These are phyloP conservation scores for Epinephelus malabaricus DNA, from an alignment of 2,797 vertebrate species.

Conservation along the genomic window DNA sequence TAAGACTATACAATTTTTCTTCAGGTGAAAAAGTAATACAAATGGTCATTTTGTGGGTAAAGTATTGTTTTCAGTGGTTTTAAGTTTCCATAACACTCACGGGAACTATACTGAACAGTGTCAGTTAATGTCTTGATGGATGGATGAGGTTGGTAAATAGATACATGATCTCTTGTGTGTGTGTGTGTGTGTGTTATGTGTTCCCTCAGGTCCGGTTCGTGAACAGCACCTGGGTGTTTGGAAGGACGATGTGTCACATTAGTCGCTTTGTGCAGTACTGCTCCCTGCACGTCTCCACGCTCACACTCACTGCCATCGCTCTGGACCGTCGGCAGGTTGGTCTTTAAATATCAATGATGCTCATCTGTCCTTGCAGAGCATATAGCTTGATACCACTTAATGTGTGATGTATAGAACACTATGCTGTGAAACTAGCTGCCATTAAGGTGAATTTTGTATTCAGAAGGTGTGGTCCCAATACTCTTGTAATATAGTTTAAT, in stretches of 20 bases:
- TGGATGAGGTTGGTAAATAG: neutral
- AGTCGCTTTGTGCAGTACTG: conserved; percentile 97
- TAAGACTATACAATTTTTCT: too few species aligned
- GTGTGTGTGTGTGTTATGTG: conserved; percentile 28
- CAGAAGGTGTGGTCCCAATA: neutral
- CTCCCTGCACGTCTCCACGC: conserved; percentile 93
- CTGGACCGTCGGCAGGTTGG: conserved; percentile 94
- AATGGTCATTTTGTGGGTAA: too few species aligned
- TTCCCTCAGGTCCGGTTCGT: conserved; percentile 91
- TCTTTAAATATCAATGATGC: neutral
- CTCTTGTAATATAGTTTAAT: neutral
- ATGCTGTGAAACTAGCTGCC: neutral
- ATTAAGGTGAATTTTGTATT: neutral
- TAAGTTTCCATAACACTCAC: neutral
- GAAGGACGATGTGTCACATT: conserved; percentile 94
- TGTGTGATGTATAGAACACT: neutral
- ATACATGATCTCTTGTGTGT: neutral
- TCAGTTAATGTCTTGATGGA: neutral
- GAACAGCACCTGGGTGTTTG: conserved; percentile 95
- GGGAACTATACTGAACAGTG: neutral
- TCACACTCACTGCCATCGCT: conserved; percentile 94
- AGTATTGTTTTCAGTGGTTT: too few species aligned
- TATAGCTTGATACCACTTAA: neutral
- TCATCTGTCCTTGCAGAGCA: neutral
- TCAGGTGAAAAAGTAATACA: too few species aligned